Evolutionary conservation across 2,888 invertebrate species (phyloP).

Genomic region (Tortricodes alternella): DNA sequence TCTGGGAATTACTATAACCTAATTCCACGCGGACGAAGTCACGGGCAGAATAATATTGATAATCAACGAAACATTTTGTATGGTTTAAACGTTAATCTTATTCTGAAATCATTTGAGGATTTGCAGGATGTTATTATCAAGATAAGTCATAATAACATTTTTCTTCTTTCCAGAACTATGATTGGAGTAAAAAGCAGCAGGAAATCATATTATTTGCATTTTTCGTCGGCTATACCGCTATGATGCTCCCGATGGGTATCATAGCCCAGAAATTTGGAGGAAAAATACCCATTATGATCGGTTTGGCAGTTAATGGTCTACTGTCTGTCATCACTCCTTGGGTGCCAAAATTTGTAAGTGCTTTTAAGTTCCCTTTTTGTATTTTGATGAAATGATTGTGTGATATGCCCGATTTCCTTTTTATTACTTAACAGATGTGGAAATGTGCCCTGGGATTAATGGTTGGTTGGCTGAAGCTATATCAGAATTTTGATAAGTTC

Average conservation of each 20-base stretch:
- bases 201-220: conserved; percentile 74
- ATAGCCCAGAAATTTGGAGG: conserved; percentile 85
- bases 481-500: too few relatives aligned
- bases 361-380: neutral
- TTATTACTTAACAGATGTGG: too few relatives aligned
- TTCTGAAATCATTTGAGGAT: too few relatives aligned
- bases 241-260: conserved; percentile 80
- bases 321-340: conserved; percentile 59
- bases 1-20: too few relatives aligned
- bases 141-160: neutral
- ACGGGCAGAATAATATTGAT: too few relatives aligned
- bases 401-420: neutral
- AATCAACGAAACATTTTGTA: too few relatives aligned
- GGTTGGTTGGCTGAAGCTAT: too few relatives aligned
- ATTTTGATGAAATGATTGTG: too few relatives aligned
- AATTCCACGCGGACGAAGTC: too few relatives aligned
- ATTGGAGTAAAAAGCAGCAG: conserved; percentile 60
- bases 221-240: conserved; percentile 79
- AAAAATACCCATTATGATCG: conserved; percentile 74
- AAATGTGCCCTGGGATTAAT: too few relatives aligned
- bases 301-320: conserved; percentile 59
- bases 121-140: too few relatives aligned
- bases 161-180: conserved; percentile 51
- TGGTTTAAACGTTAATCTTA: too few relatives aligned
- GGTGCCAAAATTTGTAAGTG: conserved; percentile 58